A percentile compares a stretch with the other conserved stretches of the same genome.
Evolutionary conservation across 2,797 vertebrate genomes (phyloP).

Genomic region (Acrossocheilus fasciatus): DNA sequence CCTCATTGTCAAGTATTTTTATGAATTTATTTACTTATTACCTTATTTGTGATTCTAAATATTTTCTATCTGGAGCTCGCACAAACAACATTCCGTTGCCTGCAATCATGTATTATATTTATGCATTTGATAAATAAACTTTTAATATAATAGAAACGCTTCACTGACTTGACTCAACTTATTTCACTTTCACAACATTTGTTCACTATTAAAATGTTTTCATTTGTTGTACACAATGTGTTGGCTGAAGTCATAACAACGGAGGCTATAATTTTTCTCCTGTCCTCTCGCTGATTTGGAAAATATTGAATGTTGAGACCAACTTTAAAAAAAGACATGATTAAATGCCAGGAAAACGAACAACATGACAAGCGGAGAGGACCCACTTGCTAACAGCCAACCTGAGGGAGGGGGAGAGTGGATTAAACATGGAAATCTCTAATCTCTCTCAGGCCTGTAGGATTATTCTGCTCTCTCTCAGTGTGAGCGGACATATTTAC

Average conservation of each 20-base stretch:
- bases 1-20: not conserved
- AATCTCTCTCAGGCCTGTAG: constrained; percentile 64
- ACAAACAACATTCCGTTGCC: not conserved
- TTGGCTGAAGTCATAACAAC: constrained; percentile 6
- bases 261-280: not conserved
- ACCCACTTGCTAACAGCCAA: constrained; percentile 53
- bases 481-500: constrained; percentile 63
- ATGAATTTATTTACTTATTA: not conserved
- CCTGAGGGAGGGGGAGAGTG: constrained; percentile 58
- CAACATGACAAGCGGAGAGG: constrained; percentile 47
- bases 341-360: constrained; percentile 40
- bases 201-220: not conserved
- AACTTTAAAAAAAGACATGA: constrained; percentile 35
- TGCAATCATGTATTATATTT: not conserved
- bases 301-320: constrained; percentile 30
- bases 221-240: not conserved
- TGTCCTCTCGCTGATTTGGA: constrained; percentile 11
- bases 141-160: not conserved
- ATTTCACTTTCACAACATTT: constrained; percentile 17
- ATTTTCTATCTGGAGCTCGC: not conserved
- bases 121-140: not conserved
- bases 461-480: constrained; percentile 61
- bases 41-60: not conserved
- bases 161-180: not conserved
- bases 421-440: constrained; percentile 63